These are phyloP conservation scores for Brachionus paranguensis DNA, from an alignment of 1,140 invertebrate genomes.

Conservation along the genomic window DNA sequence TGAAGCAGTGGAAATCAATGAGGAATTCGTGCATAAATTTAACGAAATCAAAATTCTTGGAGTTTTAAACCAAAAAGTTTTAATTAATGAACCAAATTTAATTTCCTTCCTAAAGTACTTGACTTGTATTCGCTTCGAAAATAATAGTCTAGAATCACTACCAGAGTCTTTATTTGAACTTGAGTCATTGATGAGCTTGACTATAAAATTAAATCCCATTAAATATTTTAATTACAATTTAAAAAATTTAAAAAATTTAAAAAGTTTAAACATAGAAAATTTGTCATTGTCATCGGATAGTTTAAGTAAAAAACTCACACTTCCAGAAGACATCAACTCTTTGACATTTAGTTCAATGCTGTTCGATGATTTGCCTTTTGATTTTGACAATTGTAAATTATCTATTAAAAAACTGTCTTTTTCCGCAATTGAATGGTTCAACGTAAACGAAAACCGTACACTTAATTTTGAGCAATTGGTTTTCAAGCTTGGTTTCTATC, in stretches of 20 bases:
- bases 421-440: neutral
- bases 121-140: neutral
- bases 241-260: neutral
- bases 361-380: neutral
- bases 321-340: neutral
- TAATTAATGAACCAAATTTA: neutral
- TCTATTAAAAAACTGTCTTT: neutral
- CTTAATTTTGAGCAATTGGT: neutral
- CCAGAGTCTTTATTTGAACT: neutral
- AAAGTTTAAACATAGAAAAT: neutral
- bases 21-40: neutral
- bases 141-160: neutral
- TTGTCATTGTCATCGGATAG: neutral
- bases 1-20: neutral
- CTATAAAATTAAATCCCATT: neutral
- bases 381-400: neutral
- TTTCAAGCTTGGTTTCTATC: neutral
- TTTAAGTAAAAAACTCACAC: neutral
- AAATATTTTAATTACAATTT: neutral
- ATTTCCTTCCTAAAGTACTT: neutral
- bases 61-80: neutral
- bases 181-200: neutral
- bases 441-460: neutral
- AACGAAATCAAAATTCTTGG: neutral
- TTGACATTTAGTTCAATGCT: neutral